A percentile compares a stretch with the other conserved stretches of the same genome.
phyloP scores from a whole-genome alignment of 2,797 vertebrate genomes.

The Trachurus trachurus region DNA sequence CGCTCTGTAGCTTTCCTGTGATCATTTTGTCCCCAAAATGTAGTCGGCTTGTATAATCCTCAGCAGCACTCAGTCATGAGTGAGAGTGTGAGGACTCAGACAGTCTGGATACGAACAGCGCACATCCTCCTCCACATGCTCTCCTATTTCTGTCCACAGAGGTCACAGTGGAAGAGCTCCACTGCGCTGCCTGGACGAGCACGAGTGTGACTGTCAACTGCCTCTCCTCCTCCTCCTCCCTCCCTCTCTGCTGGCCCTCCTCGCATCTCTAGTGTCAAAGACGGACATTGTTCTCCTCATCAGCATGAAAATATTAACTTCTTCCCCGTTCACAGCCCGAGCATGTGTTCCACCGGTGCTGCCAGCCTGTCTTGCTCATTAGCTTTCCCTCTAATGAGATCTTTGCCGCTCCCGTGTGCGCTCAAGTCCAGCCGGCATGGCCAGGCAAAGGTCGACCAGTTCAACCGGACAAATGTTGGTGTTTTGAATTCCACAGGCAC shows the following conservation, averaged over 20 bases:
- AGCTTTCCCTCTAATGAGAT: slow-evolving; percentile 46
- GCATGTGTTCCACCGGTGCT: slow-evolving; percentile 43
- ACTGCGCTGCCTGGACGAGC: slow-evolving; percentile 54
- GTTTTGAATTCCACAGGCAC: slow-evolving; percentile 25
- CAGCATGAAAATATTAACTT: slow-evolving; percentile 57
- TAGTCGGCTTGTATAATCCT: slow-evolving; percentile 52
- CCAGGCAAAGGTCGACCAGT: slow-evolving; percentile 49
- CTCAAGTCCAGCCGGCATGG: slow-evolving; percentile 7
- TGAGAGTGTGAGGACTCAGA: slow-evolving; percentile 39
- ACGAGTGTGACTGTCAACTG: slow-evolving; percentile 47
- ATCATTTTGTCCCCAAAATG: slow-evolving; percentile 33
- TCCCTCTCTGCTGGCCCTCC: slow-evolving; percentile 11
- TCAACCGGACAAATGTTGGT: slow-evolving; percentile 30
- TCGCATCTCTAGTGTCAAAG: slow-evolving; percentile 62
- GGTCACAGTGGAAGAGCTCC: slow-evolving; percentile 54
- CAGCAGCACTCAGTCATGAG: slow-evolving; percentile 44
- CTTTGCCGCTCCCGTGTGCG: slow-evolving; percentile 32
- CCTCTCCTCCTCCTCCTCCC: slow-evolving; percentile 31
- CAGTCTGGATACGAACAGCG: slow-evolving; percentile 43
- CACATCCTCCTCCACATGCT: slow-evolving; percentile 51
- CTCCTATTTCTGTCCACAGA: slow-evolving; percentile 66
- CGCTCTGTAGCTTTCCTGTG: slow-evolving; percentile 27
- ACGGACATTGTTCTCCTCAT: slow-evolving; percentile 59
- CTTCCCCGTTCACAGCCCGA: slow-evolving; percentile 18
- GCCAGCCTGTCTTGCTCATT: slow-evolving; percentile 37